Evolutionary conservation across 2,888 invertebrate species (phyloP).

Genomic region (Drosophila meridiana): DNA sequence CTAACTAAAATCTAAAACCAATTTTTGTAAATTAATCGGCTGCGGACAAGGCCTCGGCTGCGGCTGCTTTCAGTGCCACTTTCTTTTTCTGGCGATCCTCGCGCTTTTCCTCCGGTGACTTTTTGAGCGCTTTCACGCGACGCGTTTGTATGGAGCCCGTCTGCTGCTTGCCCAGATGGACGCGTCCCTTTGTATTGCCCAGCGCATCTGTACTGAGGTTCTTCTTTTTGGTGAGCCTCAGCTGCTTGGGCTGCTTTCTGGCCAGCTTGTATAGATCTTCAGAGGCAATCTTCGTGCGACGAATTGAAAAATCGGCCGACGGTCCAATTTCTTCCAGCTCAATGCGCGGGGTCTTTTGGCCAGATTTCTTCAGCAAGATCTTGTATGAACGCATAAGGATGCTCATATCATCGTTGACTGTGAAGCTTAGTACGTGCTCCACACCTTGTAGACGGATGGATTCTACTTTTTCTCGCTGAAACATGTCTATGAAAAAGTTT

Average conservation of each 20-base stretch:
- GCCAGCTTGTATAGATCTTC: constrained; percentile 94
- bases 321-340: constrained; percentile 93
- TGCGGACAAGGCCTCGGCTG: constrained; percentile 60
- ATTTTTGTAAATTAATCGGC: constrained; percentile 33
- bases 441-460: constrained; percentile 95
- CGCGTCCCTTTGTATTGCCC: constrained; percentile 95
- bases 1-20: constrained; percentile 52
- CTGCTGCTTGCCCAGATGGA: constrained; percentile 97
- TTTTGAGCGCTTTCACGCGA: constrained; percentile 95
- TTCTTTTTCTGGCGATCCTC: constrained; percentile 87
- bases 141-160: constrained; percentile 92
- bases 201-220: constrained; percentile 95
- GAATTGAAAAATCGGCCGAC: constrained; percentile 92
- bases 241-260: constrained; percentile 91
- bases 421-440: constrained; percentile 96
- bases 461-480: constrained; percentile 88
- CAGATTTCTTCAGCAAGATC: constrained; percentile 95
- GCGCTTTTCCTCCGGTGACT: constrained; percentile 89
- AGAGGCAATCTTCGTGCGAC: constrained; percentile 95
- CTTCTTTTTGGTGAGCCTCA: constrained; percentile 94
- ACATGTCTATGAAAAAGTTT: constrained; percentile 96
- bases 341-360: constrained; percentile 93
- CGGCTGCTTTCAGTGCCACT: constrained; percentile 75
- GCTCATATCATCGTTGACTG: constrained; percentile 91
- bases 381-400: constrained; percentile 93